Conservation (phyloP, 2,113 vertebrate species). For the Nansenia antarctica region DNA sequence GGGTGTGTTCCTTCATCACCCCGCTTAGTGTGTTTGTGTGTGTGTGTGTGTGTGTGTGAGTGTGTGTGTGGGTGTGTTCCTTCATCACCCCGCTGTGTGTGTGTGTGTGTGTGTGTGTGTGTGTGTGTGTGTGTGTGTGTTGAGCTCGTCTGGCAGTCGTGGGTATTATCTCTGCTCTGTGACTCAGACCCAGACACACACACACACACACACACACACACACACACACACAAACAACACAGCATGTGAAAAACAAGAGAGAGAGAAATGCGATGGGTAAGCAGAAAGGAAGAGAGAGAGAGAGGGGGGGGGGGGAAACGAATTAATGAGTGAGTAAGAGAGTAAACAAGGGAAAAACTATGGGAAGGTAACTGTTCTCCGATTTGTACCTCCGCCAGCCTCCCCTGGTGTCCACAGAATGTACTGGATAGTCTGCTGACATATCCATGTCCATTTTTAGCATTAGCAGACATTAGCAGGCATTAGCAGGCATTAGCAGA, state of each 20-base stretch:
- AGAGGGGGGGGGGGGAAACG: constrained; percentile 7
- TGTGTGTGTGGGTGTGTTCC: constrained; percentile 34
- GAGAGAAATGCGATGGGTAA: background rate
- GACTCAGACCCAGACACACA: constrained; percentile 7
- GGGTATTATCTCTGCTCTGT: constrained; percentile 40
- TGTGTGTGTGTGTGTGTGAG: too few relatives aligned
- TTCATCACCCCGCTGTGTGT: constrained; percentile 46
- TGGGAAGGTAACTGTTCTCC: background rate
- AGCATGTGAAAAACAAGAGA: background rate
- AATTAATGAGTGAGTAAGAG: background rate
- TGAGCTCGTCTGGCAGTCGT: constrained; percentile 55
- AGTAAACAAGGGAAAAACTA: background rate
- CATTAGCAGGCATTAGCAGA: too few relatives aligned
- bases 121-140: too few relatives aligned
- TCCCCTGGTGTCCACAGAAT: too few relatives aligned
- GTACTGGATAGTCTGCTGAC: too few relatives aligned
- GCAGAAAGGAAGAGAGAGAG: background rate
- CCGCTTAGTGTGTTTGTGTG: too few relatives aligned
- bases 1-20: too few relatives aligned
- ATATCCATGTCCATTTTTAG: too few relatives aligned
- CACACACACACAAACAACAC: background rate
- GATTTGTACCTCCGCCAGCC: too few relatives aligned
- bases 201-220: constrained; percentile 4
- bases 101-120: too few relatives aligned
- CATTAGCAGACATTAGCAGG: too few relatives aligned